phyloP scores from a whole-genome alignment of 2,113 vertebrate genomes.

The Chitala chitala region DNA sequence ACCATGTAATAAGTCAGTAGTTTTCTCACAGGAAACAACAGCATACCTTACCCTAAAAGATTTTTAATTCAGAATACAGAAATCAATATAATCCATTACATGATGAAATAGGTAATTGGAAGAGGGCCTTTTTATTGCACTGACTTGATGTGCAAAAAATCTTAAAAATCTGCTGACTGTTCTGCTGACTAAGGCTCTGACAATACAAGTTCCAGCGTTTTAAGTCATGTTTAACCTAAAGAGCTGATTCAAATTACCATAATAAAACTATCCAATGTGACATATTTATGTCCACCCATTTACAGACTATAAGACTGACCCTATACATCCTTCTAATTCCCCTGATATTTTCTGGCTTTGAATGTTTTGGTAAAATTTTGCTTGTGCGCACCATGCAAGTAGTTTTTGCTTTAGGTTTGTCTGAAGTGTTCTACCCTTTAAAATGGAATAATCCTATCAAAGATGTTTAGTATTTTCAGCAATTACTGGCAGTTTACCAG shows the following conservation, averaged over 20 bases:
- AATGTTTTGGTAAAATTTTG: slow-evolving; percentile 35
- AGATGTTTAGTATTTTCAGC: too few species aligned
- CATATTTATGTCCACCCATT: slow-evolving; percentile 28
- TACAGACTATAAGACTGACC: background rate
- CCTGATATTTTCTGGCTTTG: slow-evolving; percentile 46
- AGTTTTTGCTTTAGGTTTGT: too few species aligned
- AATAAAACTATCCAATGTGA: slow-evolving; percentile 34
- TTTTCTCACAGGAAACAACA: background rate
- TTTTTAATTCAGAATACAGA: slow-evolving; percentile 35
- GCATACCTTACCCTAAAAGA: slow-evolving; percentile 17
- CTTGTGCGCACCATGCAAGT: too few species aligned
- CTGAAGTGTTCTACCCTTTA: too few species aligned
- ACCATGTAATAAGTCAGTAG: background rate
- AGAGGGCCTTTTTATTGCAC: slow-evolving; percentile 36
- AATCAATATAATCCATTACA: slow-evolving; percentile 48
- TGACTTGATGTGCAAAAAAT: slow-evolving; percentile 28
- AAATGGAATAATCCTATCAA: too few species aligned
- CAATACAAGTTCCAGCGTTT: slow-evolving; percentile 30
- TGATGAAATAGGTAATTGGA: slow-evolving; percentile 34
- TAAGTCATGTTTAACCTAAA: slow-evolving; percentile 43
- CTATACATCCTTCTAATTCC: slow-evolving; percentile 28
- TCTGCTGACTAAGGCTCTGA: slow-evolving; percentile 35
- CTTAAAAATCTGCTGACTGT: slow-evolving; percentile 31
- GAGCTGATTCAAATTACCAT: slow-evolving; percentile 42
- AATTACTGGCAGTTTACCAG: too few species aligned